A percentile compares a stretch with the other conserved stretches of the same genome.
Conservation (phyloP, 2,113 vertebrate genomes). For the Urocitellus parryii region DNA sequence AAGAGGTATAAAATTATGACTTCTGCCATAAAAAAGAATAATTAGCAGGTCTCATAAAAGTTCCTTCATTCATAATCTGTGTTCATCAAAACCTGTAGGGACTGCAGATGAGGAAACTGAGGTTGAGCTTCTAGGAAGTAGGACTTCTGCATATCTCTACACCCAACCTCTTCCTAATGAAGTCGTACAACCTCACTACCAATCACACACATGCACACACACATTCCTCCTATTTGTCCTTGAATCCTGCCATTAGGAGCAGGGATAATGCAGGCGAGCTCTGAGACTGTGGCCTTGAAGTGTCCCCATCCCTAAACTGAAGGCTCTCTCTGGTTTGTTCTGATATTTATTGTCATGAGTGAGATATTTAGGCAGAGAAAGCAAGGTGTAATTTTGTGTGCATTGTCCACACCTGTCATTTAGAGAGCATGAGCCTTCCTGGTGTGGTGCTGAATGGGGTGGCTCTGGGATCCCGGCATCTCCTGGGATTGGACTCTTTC, state of each 20-base stretch:
- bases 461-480: background rate
- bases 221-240: background rate
- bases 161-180: no score
- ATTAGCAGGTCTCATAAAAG: background rate
- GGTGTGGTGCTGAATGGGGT: constrained; percentile 23
- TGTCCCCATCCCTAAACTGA: background rate
- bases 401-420: background rate
- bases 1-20: background rate
- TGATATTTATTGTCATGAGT: background rate
- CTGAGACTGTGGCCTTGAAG: background rate
- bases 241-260: background rate
- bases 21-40: background rate
- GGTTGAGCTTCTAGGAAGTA: background rate
- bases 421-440: constrained; percentile 1
- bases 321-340: constrained; percentile 1
- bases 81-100: background rate
- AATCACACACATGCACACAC: background rate
- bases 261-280: background rate
- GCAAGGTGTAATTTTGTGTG: constrained; percentile 7
- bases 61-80: no score
- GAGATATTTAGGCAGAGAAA: constrained; percentile 27
- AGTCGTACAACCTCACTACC: background rate
- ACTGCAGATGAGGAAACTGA: background rate
- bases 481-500: background rate
- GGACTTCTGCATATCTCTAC: background rate